phyloP scores from a whole-genome alignment of 92 coral and sea anemone genomes.

The Siderastrea siderea region DNA sequence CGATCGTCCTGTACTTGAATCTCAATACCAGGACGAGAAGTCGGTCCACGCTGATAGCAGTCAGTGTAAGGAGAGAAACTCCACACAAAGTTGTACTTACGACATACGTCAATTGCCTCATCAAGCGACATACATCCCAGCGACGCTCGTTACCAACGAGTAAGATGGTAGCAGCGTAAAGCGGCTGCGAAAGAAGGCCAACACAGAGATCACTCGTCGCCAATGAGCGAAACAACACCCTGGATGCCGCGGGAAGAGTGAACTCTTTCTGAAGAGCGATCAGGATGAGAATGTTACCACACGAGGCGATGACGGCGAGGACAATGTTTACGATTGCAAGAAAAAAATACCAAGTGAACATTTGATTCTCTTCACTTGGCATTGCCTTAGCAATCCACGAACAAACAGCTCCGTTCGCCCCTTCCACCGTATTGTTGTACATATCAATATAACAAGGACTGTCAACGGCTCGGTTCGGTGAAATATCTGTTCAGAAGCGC shows the following conservation, averaged over 20 bases:
- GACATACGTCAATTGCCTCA: background rate
- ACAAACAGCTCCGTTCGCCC: background rate
- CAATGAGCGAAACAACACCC: slow-evolving; percentile 16
- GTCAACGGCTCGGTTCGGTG: too few species aligned
- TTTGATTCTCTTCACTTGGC: background rate
- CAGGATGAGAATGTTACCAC: slow-evolving; percentile 8
- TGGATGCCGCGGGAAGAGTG: slow-evolving; percentile 1
- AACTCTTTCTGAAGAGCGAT: slow-evolving; percentile 8
- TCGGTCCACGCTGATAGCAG: slow-evolving; percentile 31
- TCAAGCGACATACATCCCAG: slow-evolving; percentile 1
- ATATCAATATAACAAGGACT: background rate
- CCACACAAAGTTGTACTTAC: slow-evolving; percentile 29
- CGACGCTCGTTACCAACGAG: background rate
- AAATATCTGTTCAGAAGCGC: too few species aligned
- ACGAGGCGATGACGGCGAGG: background rate
- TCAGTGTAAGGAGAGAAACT: slow-evolving; percentile 19
- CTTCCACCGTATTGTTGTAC: background rate
- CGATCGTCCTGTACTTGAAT: background rate
- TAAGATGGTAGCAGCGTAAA: background rate
- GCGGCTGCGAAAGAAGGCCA: slow-evolving; percentile 23
- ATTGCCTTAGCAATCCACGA: background rate
- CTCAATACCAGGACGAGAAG: slow-evolving; percentile 7
- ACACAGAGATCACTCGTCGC: slow-evolving; percentile 19
- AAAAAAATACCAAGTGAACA: slow-evolving; percentile 10
- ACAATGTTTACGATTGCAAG: background rate